Evolutionary conservation across 1,140 invertebrate species (phyloP).

Genomic region (Drosophila punjabiensis): DNA sequence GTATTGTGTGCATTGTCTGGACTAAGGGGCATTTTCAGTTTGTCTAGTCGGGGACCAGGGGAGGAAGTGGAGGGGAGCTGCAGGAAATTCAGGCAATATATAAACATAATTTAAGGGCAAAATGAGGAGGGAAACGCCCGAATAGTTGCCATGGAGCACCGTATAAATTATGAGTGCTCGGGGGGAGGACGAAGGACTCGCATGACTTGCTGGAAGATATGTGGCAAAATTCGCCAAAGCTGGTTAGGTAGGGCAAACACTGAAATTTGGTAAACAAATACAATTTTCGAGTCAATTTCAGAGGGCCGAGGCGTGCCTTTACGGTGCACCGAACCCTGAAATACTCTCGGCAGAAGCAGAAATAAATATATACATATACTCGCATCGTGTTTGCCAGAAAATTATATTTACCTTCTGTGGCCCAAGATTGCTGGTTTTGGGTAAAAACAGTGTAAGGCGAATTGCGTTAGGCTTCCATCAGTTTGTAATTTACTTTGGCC

Average conservation of each 20-base stretch:
- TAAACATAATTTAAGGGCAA: conserved; percentile 57
- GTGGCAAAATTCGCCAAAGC: conserved; percentile 22
- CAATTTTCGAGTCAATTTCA: conserved; percentile 15
- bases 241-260: conserved; percentile 17
- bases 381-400: not conserved
- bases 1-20: conserved; percentile 55
- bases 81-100: conserved; percentile 41
- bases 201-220: conserved; percentile 21
- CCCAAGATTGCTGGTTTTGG: not conserved
- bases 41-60: conserved; percentile 10
- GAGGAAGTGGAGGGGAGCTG: not conserved
- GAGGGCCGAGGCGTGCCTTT: conserved; percentile 1
- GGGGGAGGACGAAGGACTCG: conserved; percentile 14
- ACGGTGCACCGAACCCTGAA: not conserved
- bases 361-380: not conserved
- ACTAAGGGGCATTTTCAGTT: conserved; percentile 19
- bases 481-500: conserved; percentile 2
- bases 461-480: not conserved
- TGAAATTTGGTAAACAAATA: conserved; percentile 32
- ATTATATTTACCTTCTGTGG: not conserved
- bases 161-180: conserved; percentile 41
- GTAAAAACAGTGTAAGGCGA: not conserved
- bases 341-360: not conserved
- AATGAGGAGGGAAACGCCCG: conserved; percentile 5
- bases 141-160: conserved; percentile 24